phyloP scores from a whole-genome alignment of 2,888 invertebrate species.

The Drosophila quinaria region DNA sequence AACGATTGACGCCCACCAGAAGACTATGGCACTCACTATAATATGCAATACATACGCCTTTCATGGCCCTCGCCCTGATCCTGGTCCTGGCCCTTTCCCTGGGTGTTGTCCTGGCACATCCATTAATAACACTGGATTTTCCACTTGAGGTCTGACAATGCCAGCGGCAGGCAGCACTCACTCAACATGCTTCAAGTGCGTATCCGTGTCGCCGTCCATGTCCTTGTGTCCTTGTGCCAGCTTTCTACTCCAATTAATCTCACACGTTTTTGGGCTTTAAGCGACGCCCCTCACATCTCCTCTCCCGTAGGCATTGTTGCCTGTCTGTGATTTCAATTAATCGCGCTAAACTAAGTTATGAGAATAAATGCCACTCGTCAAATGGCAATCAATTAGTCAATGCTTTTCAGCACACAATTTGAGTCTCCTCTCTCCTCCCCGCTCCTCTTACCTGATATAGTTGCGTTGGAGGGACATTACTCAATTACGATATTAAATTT shows the following conservation, averaged over 20 bases:
- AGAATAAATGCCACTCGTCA: conserved; percentile 77
- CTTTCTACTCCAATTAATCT: conserved; percentile 47
- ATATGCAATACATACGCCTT: conserved; percentile 16
- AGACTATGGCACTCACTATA: conserved; percentile 13
- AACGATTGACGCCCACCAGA: conserved; percentile 43
- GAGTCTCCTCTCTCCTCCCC: neutral
- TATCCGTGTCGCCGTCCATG: conserved; percentile 36
- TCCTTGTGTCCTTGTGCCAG: conserved; percentile 6
- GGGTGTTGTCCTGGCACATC: conserved; percentile 28
- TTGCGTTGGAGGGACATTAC: conserved; percentile 59
- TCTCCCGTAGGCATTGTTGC: conserved; percentile 5
- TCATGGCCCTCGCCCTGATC: neutral
- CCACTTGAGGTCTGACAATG: conserved; percentile 55
- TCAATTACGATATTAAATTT: conserved; percentile 81
- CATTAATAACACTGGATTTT: conserved; percentile 77
- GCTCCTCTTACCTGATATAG: neutral
- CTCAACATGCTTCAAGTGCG: conserved; percentile 40
- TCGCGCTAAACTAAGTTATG: conserved; percentile 66
- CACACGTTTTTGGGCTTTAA: conserved; percentile 42
- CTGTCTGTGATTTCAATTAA: conserved; percentile 76
- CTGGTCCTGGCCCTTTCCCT: neutral
- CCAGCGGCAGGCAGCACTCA: conserved; percentile 42
- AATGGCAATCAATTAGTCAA: conserved; percentile 79
- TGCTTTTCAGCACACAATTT: conserved; percentile 41
- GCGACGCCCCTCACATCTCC: neutral